Conservation (phyloP, 2,797 vertebrate species). For the Lithobates sylvaticus region DNA sequence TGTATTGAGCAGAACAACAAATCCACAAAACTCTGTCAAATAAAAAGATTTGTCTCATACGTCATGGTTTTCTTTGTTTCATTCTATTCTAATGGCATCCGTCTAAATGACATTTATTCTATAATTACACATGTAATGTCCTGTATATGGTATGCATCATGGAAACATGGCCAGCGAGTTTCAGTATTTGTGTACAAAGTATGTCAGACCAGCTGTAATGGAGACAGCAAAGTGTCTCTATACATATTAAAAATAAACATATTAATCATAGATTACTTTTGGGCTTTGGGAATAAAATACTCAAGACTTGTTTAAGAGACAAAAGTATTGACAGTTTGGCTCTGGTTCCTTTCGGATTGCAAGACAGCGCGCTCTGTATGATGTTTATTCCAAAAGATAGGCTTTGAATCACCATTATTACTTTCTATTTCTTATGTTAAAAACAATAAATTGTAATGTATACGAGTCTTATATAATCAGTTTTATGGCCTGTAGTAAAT, state of each 20-base stretch:
- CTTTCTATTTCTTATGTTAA: not conserved
- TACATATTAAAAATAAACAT: conserved; percentile 5
- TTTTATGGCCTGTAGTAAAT: not conserved
- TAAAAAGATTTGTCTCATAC: conserved; percentile 36
- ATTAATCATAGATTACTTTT: conserved; percentile 27
- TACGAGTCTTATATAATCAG: not conserved
- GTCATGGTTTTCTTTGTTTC: conserved; percentile 39
- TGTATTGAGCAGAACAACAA: conserved; percentile 53
- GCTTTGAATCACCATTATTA: not conserved
- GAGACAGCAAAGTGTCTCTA: conserved; percentile 39
- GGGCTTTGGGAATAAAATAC: not conserved
- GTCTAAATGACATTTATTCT: conserved; percentile 61
- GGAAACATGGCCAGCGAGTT: conserved; percentile 35
- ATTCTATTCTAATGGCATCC: conserved; percentile 54
- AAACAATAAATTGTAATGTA: not conserved
- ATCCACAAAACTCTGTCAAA: conserved; percentile 35
- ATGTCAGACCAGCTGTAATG: conserved; percentile 14
- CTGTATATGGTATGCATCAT: conserved; percentile 28
- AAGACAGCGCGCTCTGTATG: conserved; percentile 20
- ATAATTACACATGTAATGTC: conserved; percentile 53
- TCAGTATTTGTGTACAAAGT: conserved; percentile 30
- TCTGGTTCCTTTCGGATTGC: not conserved
- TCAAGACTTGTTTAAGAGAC: conserved; percentile 21
- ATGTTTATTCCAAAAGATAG: conserved; percentile 10
- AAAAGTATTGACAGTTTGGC: conserved; percentile 25